phyloP scores from a whole-genome alignment of 2,888 invertebrate genomes.

The Willowsia nigromaculata region DNA sequence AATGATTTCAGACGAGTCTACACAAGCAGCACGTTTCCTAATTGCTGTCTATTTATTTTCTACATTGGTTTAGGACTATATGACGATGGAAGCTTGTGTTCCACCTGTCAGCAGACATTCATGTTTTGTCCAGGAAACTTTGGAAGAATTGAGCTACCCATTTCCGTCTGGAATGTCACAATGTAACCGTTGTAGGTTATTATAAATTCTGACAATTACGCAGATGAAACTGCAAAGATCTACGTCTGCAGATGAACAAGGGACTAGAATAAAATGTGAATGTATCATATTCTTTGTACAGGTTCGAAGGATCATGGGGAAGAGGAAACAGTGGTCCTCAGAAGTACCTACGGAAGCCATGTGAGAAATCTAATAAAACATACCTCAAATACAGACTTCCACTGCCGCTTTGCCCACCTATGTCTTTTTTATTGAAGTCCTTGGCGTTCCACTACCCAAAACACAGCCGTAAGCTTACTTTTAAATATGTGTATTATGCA shows the following conservation, averaged over 20 bases:
- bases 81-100: constrained; percentile 86
- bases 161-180: constrained; percentile 88
- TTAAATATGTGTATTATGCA: too few relatives aligned
- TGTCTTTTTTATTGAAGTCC: constrained; percentile 90
- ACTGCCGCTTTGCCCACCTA: constrained; percentile 86
- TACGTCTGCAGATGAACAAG: constrained; percentile 27
- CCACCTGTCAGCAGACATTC: constrained; percentile 87
- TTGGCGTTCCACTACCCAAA: constrained; percentile 93
- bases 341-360: constrained; percentile 76
- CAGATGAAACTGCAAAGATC: constrained; percentile 85
- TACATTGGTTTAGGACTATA: constrained; percentile 84
- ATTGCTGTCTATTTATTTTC: constrained; percentile 14
- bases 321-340: constrained; percentile 50
- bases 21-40: not conserved
- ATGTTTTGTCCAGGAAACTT: constrained; percentile 93
- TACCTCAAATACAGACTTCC: constrained; percentile 80
- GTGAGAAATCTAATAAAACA: constrained; percentile 49
- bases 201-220: constrained; percentile 84
- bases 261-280: constrained; percentile 64
- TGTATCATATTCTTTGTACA: too few relatives aligned
- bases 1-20: not conserved
- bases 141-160: constrained; percentile 94
- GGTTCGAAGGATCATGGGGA: constrained; percentile 3
- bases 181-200: constrained; percentile 84
- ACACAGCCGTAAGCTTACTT: constrained; percentile 86